phyloP scores from a whole-genome alignment of 1,140 invertebrate genomes.

The Lamellibrachia luymesi region DNA sequence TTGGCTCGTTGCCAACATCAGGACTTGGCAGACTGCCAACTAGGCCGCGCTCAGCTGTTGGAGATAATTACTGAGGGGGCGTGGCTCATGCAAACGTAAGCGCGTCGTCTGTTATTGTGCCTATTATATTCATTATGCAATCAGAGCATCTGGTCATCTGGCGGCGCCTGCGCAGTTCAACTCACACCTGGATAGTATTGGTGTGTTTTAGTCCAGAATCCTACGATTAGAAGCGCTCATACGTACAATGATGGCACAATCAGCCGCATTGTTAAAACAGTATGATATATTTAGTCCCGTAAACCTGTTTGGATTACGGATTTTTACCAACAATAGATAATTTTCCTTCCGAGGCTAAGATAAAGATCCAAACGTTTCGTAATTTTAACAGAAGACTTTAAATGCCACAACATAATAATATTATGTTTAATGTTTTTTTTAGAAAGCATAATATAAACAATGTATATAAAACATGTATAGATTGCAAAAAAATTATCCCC shows the following conservation, averaged over 20 bases:
- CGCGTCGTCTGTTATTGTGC: background rate
- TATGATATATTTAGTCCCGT: background rate
- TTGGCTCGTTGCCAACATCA: background rate
- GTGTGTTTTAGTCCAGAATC: background rate
- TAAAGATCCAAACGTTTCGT: too few relatives aligned
- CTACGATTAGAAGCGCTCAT: background rate
- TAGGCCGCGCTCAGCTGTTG: background rate
- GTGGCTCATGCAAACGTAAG: background rate
- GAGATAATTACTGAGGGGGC: background rate
- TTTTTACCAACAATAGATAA: background rate
- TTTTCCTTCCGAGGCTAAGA: too few relatives aligned
- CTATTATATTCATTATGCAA: conserved; percentile 1
- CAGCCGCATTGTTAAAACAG: background rate
- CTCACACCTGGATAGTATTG: background rate
- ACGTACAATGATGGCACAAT: background rate
- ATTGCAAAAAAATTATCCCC: too few relatives aligned
- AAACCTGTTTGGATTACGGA: background rate
- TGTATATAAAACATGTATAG: too few relatives aligned
- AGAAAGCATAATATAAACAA: too few relatives aligned
- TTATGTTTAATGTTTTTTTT: too few relatives aligned
- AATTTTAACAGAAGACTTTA: too few relatives aligned
- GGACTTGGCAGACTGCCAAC: background rate
- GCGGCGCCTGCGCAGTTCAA: background rate
- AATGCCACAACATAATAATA: too few relatives aligned
- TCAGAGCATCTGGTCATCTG: background rate